Conservation (phyloP, 2,797 vertebrate genomes). For the Rhinatrema bivittatum region DNA sequence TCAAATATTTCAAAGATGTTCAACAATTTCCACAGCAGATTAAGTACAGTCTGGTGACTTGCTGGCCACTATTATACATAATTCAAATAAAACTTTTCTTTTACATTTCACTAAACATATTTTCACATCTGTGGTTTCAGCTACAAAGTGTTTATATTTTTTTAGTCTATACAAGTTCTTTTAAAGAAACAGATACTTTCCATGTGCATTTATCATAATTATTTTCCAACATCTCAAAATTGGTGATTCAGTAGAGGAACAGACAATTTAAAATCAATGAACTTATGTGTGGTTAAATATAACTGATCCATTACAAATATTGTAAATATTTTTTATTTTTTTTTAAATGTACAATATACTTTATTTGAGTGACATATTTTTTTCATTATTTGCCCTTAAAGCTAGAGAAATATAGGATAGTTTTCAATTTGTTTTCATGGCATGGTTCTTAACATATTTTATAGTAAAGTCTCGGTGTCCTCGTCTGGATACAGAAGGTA, state of each 20-base stretch:
- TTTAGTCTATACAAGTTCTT: no score
- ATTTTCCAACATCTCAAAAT: no score
- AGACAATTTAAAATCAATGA: conserved; percentile 9
- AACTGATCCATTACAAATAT: no score
- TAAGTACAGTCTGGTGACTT: neutral
- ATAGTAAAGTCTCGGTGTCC: conserved; percentile 10
- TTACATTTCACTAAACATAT: neutral
- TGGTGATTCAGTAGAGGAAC: no score
- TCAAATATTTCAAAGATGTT: conserved; percentile 11
- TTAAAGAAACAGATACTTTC: no score
- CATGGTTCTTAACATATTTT: no score
- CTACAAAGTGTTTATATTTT: no score
- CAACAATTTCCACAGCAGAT: conserved; percentile 14
- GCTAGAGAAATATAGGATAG: rapidly evolving
- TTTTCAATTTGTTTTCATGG: rapidly evolving
- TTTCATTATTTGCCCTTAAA: conserved; percentile 1
- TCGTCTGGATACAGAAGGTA: conserved; percentile 79
- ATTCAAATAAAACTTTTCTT: conserved; percentile 8
- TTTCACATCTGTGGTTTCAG: no score
- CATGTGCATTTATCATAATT: no score
- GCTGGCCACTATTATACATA: conserved; percentile 1
- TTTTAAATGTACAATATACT: rapidly evolving
- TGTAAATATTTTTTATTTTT: no score
- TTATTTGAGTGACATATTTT: neutral
- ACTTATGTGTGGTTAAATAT: no score